A percentile compares a stretch with the other conserved stretches of the same genome.
Conservation (phyloP, 2,888 invertebrate species). For the Chloroclystis v-ata region DNA sequence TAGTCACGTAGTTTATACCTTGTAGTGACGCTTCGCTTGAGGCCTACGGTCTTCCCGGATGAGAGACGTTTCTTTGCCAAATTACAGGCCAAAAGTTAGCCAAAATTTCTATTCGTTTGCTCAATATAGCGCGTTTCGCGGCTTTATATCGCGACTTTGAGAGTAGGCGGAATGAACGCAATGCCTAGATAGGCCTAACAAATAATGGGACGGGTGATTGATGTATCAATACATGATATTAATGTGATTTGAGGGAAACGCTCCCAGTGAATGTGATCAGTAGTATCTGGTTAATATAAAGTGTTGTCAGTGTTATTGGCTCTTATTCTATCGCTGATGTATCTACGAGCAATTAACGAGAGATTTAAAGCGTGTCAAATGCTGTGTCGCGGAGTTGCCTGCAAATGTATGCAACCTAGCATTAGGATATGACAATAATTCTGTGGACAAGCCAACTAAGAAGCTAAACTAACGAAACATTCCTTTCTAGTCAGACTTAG, state of each 20-base stretch:
- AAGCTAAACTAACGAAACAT: conserved; percentile 61
- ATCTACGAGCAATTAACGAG: conserved; percentile 15
- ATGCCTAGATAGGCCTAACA: conserved; percentile 25
- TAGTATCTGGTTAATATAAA: conserved; percentile 15
- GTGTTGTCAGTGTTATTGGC: conserved; percentile 13
- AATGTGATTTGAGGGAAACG: conserved; percentile 19
- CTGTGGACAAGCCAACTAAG: conserved; percentile 62
- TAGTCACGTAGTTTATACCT: conserved; percentile 72
- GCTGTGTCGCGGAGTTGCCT: conserved; percentile 34
- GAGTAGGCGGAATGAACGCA: conserved; percentile 10
- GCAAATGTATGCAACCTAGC: conserved; percentile 48
- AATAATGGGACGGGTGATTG: conserved; percentile 12
- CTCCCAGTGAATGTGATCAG: conserved; percentile 25
- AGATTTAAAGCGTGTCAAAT: conserved; percentile 16
- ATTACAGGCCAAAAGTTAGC: conserved; percentile 61
- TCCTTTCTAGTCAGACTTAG: conserved; percentile 72
- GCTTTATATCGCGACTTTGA: conserved; percentile 15
- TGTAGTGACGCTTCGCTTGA: conserved; percentile 71
- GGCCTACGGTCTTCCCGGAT: conserved; percentile 65
- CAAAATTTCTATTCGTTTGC: conserved; percentile 53
- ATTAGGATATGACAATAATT: conserved; percentile 72
- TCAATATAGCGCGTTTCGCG: conserved; percentile 40
- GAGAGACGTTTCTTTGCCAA: conserved; percentile 60
- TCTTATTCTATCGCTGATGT: conserved; percentile 17
- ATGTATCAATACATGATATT: conserved; percentile 16